These are phyloP conservation scores for Asbolus verrucosus DNA, from an alignment of 1,140 invertebrate genomes.

Conservation along the genomic window DNA sequence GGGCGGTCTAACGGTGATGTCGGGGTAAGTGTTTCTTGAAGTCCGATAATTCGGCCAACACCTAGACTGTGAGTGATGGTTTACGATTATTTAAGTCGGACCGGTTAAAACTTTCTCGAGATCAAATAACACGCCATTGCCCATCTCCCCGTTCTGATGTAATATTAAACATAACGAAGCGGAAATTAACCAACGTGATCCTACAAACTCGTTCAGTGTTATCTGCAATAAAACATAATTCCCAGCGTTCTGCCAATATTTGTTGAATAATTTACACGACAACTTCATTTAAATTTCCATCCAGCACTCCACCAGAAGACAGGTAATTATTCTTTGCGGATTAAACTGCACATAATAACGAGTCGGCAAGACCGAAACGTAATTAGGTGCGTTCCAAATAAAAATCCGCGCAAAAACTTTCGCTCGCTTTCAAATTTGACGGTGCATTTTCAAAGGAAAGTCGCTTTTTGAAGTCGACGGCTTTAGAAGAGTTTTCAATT, in stretches of 20 bases:
- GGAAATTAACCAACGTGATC: constrained; percentile 55
- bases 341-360: neutral
- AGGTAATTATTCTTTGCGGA: constrained; percentile 43
- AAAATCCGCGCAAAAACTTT: too few relatives aligned
- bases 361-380: neutral
- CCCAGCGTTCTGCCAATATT: constrained; percentile 46
- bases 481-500: constrained; percentile 44
- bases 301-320: constrained; percentile 21
- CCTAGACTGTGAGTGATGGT: constrained; percentile 11
- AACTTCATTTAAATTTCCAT: constrained; percentile 44
- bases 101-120: constrained; percentile 12
- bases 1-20: constrained; percentile 14
- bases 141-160: constrained; percentile 14
- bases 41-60: constrained; percentile 27
- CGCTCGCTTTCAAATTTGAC: too few relatives aligned
- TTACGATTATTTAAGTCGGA: constrained; percentile 4
- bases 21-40: constrained; percentile 22
- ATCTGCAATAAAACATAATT: constrained; percentile 51
- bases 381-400: neutral
- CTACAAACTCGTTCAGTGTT: constrained; percentile 51
- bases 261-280: constrained; percentile 47
- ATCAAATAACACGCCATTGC: constrained; percentile 19
- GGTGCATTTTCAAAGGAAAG: constrained; percentile 36
- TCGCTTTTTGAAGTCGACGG: constrained; percentile 35
- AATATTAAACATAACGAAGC: constrained; percentile 51